Conservation (phyloP, 2,888 invertebrate species). For the Polylopha cassiicola region DNA sequence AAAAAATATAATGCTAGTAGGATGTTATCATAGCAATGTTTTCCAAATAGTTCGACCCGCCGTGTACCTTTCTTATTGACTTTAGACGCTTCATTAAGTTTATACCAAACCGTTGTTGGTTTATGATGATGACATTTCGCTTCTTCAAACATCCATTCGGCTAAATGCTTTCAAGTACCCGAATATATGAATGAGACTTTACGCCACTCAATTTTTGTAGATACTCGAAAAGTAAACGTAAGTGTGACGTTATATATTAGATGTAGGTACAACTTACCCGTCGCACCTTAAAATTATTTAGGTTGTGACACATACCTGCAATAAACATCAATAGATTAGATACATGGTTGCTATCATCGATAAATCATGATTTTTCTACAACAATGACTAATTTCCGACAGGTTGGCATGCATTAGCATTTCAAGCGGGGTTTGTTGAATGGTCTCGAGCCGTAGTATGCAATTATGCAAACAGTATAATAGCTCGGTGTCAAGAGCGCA, state of each 20-base stretch:
- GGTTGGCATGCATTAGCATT: slow-evolving; percentile 59
- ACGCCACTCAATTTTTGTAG: not conserved
- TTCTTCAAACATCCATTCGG: slow-evolving; percentile 30
- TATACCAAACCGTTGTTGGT: slow-evolving; percentile 49
- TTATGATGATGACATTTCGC: slow-evolving; percentile 34
- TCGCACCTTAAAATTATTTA: slow-evolving; percentile 13
- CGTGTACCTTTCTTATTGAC: slow-evolving; percentile 46
- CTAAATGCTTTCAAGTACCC: slow-evolving; percentile 24
- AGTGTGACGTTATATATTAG: not conserved
- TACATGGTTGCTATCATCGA: slow-evolving; percentile 1
- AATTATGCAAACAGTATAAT: slow-evolving; percentile 72
- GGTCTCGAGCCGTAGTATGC: slow-evolving; percentile 43
- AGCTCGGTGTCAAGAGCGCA: slow-evolving; percentile 49
- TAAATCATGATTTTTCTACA: slow-evolving; percentile 32
- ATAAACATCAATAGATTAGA: too few relatives aligned
- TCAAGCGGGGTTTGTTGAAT: slow-evolving; percentile 46
- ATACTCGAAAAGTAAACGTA: not conserved
- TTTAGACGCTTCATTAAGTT: slow-evolving; percentile 59
- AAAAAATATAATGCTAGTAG: slow-evolving; percentile 39
- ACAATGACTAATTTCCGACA: slow-evolving; percentile 49
- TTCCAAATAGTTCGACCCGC: slow-evolving; percentile 40
- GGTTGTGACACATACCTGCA: too few relatives aligned
- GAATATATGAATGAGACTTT: slow-evolving; percentile 22
- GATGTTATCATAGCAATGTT: slow-evolving; percentile 46
- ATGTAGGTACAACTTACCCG: not conserved